phyloP scores from a whole-genome alignment of 2,113 vertebrate species.

The Solea senegalensis region DNA sequence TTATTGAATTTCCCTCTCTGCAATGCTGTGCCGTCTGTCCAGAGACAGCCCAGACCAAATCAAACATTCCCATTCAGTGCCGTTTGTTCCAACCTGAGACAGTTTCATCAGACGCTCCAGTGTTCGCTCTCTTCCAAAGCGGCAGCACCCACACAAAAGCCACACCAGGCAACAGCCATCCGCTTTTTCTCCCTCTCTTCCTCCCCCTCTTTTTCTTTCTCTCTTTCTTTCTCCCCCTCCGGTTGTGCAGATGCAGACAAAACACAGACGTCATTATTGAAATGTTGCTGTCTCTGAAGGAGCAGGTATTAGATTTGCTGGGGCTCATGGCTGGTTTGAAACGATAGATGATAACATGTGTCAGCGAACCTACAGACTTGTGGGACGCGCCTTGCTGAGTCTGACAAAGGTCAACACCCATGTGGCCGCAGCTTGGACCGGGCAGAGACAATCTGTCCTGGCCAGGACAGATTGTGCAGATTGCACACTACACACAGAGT shows the following conservation, averaged over 20 bases:
- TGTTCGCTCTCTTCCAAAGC: constrained; percentile 64
- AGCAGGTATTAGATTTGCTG: constrained; percentile 75
- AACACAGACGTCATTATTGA: constrained; percentile 78
- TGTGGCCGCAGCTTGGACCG: constrained; percentile 21
- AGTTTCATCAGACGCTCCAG: constrained; percentile 63
- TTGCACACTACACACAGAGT: background rate
- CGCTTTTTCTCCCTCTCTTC: constrained; percentile 8
- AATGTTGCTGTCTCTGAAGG: constrained; percentile 66
- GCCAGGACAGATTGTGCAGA: background rate
- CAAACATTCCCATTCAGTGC: constrained; percentile 81
- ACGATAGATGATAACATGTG: constrained; percentile 52
- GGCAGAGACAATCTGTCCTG: background rate
- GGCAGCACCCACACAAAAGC: constrained; percentile 72
- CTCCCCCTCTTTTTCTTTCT: constrained; percentile 15
- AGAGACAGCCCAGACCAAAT: constrained; percentile 78
- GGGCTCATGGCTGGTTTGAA: constrained; percentile 60
- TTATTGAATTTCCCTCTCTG: constrained; percentile 77
- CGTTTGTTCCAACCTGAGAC: constrained; percentile 70
- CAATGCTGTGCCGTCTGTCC: constrained; percentile 70
- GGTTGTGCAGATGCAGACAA: constrained; percentile 68
- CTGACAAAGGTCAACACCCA: constrained; percentile 57
- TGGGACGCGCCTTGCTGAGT: constrained; percentile 26
- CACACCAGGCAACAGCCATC: constrained; percentile 61
- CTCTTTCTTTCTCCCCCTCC: constrained; percentile 29
- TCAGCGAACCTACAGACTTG: constrained; percentile 36